Evolutionary conservation across 2,797 vertebrate species (phyloP).

Genomic region (Hypotaenidia philippensis): DNA sequence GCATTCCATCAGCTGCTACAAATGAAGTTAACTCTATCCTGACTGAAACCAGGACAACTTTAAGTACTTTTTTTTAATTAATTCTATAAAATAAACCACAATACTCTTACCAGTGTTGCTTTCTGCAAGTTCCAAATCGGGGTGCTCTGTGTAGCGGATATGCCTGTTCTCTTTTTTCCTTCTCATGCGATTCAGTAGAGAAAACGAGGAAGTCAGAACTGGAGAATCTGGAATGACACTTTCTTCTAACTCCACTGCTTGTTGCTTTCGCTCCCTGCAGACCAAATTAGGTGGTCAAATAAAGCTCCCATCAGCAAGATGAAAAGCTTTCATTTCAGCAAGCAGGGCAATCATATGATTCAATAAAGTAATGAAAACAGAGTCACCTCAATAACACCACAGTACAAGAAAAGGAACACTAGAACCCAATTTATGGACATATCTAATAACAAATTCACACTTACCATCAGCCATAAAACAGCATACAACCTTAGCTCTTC

Average conservation of each 20-base stretch:
- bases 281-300: neutral
- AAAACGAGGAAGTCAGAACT: constrained; percentile 81
- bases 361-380: neutral
- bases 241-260: constrained; percentile 83
- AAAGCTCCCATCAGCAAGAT: neutral
- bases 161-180: constrained; percentile 83
- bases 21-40: too few relatives aligned
- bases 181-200: constrained; percentile 85
- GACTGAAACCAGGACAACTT: too few relatives aligned
- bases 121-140: constrained; percentile 54
- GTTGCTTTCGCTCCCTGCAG: constrained; percentile 64
- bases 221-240: constrained; percentile 93
- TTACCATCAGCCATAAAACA: neutral
- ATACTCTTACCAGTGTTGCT: constrained; percentile 66
- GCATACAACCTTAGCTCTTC: neutral
- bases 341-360: neutral
- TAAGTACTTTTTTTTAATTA: neutral
- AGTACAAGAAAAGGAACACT: neutral
- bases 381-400: neutral
- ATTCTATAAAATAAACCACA: neutral
- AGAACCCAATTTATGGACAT: neutral
- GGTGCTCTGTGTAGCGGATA: constrained; percentile 85
- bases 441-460: neutral
- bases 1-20: too few relatives aligned
- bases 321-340: neutral